phyloP scores from a whole-genome alignment of 2,888 invertebrate species.

The Blastobasis adustella region DNA sequence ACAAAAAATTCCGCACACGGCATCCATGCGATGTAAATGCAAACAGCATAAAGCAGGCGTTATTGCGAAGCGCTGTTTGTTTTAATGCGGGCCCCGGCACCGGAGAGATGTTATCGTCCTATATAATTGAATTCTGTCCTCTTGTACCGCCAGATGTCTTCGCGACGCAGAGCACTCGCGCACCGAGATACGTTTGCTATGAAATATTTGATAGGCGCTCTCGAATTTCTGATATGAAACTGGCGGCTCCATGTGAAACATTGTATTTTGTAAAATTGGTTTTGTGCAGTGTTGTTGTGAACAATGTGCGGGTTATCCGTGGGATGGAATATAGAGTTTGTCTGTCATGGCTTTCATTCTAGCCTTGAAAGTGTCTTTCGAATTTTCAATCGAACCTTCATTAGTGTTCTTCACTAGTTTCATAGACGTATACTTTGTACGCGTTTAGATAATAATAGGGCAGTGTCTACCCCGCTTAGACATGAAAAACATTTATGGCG shows the following conservation, averaged over 20 bases:
- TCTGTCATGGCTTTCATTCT: no score
- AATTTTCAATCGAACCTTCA: no score
- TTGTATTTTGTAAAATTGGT: conserved; percentile 7
- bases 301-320: no score
- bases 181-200: conserved; percentile 49
- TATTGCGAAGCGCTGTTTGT: conserved; percentile 36
- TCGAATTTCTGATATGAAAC: conserved; percentile 7
- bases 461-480: no score
- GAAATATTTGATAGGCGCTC: conserved; percentile 56
- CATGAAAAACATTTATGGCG: no score
- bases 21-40: conserved; percentile 25
- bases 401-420: no score
- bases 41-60: conserved; percentile 25
- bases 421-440: no score
- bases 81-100: conserved; percentile 34
- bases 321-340: no score
- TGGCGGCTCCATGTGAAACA: background rate
- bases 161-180: conserved; percentile 24
- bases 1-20: conserved; percentile 9
- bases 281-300: background rate
- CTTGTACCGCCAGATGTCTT: conserved; percentile 47
- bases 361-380: no score
- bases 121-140: conserved; percentile 49
- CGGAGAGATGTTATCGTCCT: conserved; percentile 40
- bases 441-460: no score